Evolutionary conservation across 2,113 vertebrate species (phyloP).

Genomic region (Spheniscus mendiculus): DNA sequence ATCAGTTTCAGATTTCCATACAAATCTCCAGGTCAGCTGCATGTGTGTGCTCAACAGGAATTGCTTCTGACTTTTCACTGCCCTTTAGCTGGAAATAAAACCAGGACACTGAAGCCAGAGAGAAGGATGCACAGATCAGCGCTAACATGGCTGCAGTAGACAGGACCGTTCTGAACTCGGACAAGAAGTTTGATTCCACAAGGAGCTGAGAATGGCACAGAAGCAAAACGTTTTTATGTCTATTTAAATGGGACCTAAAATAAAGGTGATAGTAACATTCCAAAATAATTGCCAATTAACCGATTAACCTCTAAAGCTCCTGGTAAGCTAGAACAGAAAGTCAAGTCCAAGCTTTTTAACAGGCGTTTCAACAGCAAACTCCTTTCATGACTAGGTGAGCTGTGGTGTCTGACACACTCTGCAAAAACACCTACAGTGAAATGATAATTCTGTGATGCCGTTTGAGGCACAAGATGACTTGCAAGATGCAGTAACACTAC

Average conservation of each 20-base stretch:
- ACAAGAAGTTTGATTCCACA: neutral
- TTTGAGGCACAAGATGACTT: neutral
- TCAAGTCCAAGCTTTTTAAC: neutral
- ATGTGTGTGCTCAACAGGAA: neutral
- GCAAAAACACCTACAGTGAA: neutral
- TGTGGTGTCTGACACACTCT: neutral
- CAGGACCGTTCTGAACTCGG: neutral
- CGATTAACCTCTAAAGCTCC: neutral
- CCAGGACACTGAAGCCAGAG: neutral
- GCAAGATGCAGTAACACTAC: neutral
- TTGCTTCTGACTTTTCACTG: neutral
- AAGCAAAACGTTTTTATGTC: neutral
- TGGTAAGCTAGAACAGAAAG: neutral
- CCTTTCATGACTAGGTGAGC: neutral
- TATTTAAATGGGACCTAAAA: neutral
- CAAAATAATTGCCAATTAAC: neutral
- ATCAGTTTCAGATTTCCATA: neutral
- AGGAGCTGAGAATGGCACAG: neutral
- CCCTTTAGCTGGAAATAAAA: neutral
- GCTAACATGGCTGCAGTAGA: neutral
- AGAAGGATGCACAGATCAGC: neutral
- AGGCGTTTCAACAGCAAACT: neutral
- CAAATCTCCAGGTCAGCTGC: neutral
- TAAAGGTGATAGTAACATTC: neutral
- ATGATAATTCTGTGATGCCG: neutral